Evolutionary conservation across 2,888 invertebrate genomes (phyloP), one percentile per base, ranked within the genome.

Genomic region (Tetheella fluctuosa): DNA sequence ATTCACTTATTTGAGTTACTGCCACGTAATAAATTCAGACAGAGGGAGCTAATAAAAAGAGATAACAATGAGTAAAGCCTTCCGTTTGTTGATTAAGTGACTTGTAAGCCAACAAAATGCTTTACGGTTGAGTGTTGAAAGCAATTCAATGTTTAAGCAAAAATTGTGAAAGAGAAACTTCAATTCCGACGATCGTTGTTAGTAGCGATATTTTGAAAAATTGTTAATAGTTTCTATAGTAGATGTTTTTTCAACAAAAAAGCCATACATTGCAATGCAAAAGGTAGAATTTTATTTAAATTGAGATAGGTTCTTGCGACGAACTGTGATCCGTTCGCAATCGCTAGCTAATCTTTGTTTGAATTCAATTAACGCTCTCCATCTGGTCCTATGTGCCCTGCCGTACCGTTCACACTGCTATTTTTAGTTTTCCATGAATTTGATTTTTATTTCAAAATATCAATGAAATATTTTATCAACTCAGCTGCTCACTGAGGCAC

Each of bases 1-100:
- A 90, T 88, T 90, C 85, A 88, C 85, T 91, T 91, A 88, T 90
- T 90, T 86, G 83, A 88, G 84, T 89, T 87, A 86, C 77, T 75
- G 77, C 78, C 73, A 74, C 74, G 80, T 85, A 85, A 88, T 88
- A 86, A 88, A 90, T 89, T 89, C 80, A 76, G 78, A 76, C 79
- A 81, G 76, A 61, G 76, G 72, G 71, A 70, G 76, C 73, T 83
- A 83, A 87, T 82, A 85, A 85, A 84, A 84, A 82, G 77, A 83
- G 81, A 84, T 81, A 80, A 81, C 77, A 78, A 79, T 77, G 81
- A 83, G 74, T 72, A 71, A 83, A 83, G 77, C 79, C 79, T 86
- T 82, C 80, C 83, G 83, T 81, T 81, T 77, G 75, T 79, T 86
- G 85, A 87, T 86, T 82, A 81, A 83, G 79, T 79, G 77, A 73